Base-by-base conservation (phyloP, 2,113 vertebrate species). In the Amblyornis subalaris region DNA sequence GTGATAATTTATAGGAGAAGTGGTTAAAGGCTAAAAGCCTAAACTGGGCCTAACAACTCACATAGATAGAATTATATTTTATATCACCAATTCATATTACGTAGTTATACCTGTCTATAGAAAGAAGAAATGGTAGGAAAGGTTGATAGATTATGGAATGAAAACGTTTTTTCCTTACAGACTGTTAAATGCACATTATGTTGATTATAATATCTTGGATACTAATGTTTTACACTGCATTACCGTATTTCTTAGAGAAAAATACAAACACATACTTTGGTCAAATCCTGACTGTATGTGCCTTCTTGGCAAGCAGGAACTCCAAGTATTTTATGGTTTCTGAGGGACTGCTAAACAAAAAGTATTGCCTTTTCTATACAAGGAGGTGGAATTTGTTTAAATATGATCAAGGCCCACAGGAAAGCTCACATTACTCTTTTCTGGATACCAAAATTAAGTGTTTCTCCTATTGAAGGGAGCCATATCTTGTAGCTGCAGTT, bases 271-370 rank as follows among this genome's bases (percentile, higher is more conserved):
- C 13, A 23, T 14, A 45, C 6, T 48, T 78, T 17, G 48, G 9
- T 19, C 1, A 1, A 31, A 23, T 65, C 44, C 36, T 51, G 24
- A 4, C 8, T 79, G 2, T 33, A 12, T 26, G 3, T 5, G 1
- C 9, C n/a, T 40, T 7, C 20, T 57, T 76, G 50, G 17, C 19
- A 80, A 86, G 45, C 5, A 64, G 19, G 9, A 73, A 26, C 36
- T 85, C 20, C 17, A 38, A 79, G 14, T 15, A 15, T 31, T 79
- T 48, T 48, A 24, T 2, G 0, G 7, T 62, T 90, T 77, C n/a
- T 77, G 25, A 88, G 33, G 9, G n/a, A 35, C 18, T 38, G 6
- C 54, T 72, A 54, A 53, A 6, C 13, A 73, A 53, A 18, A n/a
- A 47, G 10, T 26, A 29, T 55, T 75, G 38, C 4, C 17, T 74